Evolutionary conservation across 2,797 vertebrate species (phyloP), one percentile per base, ranked within the genome.

Genomic region (Phrynocephalus guinanensis): DNA sequence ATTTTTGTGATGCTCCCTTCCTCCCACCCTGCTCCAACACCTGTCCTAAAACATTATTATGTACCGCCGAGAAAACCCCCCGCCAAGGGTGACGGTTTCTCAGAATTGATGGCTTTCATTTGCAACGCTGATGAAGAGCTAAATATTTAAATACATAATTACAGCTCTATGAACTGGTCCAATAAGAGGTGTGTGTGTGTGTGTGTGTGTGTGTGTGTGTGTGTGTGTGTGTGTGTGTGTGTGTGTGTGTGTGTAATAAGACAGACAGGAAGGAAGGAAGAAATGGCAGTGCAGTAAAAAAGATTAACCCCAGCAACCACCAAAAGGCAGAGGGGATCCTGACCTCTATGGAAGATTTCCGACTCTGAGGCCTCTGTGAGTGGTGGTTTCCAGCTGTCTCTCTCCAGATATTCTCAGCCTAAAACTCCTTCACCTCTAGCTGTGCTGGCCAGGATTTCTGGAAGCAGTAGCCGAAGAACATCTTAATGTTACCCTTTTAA

Each of bases 61-160:
- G 26, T 83, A 50, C 79, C 83, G 38, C 75, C 3, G 24, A 78
- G 83, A 75, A 79, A 83, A 48, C 75, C 26, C 26, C 60, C 75
- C 20, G 28, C 75, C 52, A 63, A 79, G 87, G 82, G 82, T 79
- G 75, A 79, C 68, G 75, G 50, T 50, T 87, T 91, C 91, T 94
- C 89, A 87, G 87, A 96, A 97, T 95, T 93, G 95, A 96, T 96
- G 96, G 94, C 93, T 95, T 97, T 97, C 95, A 97, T 97, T 96
- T 97, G 95, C 95, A 95, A 96, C 96, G 95, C 96, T 95, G 95
- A 94, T 94, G 95, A 96, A 95, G 95, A 94, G 94, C 95, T 97
- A 95, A 97, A 96, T 97, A 97, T 97, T 97, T 97, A 96, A 97
- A 96, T 94, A 96, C 95, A 89, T 96, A 96, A 96, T 96, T 95